Base-by-base conservation (phyloP, 2,888 invertebrate species). In the Scaptomyza cyrtandrae region DNA sequence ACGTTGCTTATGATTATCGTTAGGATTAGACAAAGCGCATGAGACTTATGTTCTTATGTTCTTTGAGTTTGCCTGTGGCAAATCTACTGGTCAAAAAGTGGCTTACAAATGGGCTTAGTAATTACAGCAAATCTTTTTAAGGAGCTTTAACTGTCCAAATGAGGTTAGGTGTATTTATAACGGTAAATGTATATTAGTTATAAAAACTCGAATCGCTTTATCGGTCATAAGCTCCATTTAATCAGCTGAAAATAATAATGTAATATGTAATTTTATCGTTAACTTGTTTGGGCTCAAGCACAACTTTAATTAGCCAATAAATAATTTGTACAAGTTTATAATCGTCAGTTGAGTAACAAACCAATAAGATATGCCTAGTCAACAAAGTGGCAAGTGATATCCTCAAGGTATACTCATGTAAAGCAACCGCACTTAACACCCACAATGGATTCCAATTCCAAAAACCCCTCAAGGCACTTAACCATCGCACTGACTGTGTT, bases 91-190 rank as follows among this genome's bases (percentile, higher is more conserved):
- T 33, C n/a, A n/a, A n/a, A n/a, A n/a, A n/a, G n/a, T n/a, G n/a
- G n/a, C n/a, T n/a, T n/a, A n/a, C 67, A 35, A 65, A 65, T 65
- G 27, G 27, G 16, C 37, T 55, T 48, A 59, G 56, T 59, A 59
- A 43, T 39, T n/a, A 33, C 19, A 39, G 19, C 39, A 48, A 37
- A 43, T 41, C 14, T 9, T 3, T 10, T 10, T 2, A 2, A 3
- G 11, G 7, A 1, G 2, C 4, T 33, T 3, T 3, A n/a, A 1
- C 6, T 10, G 10, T 3, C 10, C n/a, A 27, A 11, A 7, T 13
- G 13, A 1, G 24, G 1, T 24, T 24, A 1, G 24, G 24, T 24
- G 24, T 24, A 24, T 3, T 24, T 24, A 24, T 24, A 24, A 24
- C 24, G 1, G 24, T 3, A 24, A 24, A 24, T 2, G 24, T 24